Evolutionary conservation across 2,797 vertebrate species (phyloP), one percentile per base, ranked within the genome.

Genomic region (Dendrocincla tyrannina): DNA sequence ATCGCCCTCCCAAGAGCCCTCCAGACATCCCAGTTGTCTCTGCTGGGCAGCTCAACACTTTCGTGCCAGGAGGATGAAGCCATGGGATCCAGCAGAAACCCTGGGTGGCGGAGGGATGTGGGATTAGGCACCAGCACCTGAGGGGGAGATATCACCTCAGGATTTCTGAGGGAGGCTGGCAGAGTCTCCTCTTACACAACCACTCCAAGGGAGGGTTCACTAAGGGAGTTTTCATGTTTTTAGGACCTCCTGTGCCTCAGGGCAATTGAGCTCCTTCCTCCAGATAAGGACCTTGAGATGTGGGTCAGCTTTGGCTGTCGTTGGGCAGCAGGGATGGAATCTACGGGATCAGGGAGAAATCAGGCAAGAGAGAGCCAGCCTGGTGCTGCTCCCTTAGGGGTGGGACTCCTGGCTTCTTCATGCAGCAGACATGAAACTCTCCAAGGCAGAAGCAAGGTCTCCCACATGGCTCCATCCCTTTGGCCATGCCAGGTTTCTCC

Each of bases 401-500:
- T 53, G 17, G 49, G 8, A 39, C 3, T 75, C 11, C 6, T 72
- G 64, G 10, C 24, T 83, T 53, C 17, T 55, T 47, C 44, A 9
- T 63, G 7, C 30, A 27, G 23, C 22, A 70, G 28, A n/a, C 28
- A 27, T 22, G 33, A 74, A 94, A 70, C 11, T 17, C 11, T 75
- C 49, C 32, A 24, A 0, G 1, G 22, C 33, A 74, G 55, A 80
- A 63, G 27, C 30, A 60, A 56, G 25, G 3, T 58, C 24, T 72
- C 16, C 32, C 50, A 53, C 0, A 0, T 60, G 33, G 33, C 52
- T 70, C 87, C 9, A 0, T 30, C 2, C 11, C 13, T n/a, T 79
- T 75, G 58, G 7, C 55, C 24, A 0, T 69, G 47, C 28, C 55
- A 60, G 10, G 24, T 73, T 88, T 23, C 72, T 52, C 79, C 47